These are phyloP conservation scores for Parazoanthus atlanticus DNA, from an alignment of 92 coral and sea anemone species.

Conservation along the genomic window DNA sequence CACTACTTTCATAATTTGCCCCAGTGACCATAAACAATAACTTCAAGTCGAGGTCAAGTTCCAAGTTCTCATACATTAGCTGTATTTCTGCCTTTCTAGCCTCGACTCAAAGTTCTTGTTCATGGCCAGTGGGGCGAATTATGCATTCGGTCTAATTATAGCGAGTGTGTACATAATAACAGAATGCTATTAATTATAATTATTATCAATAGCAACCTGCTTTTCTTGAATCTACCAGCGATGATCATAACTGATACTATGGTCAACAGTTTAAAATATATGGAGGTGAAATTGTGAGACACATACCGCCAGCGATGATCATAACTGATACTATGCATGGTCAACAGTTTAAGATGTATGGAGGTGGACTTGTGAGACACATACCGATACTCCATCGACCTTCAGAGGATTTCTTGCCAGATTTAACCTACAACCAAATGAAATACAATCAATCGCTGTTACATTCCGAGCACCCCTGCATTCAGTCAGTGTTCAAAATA, in stretches of 20 bases:
- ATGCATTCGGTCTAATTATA: no score
- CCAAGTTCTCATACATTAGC: no score
- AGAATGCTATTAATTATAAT: background rate
- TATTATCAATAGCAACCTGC: background rate
- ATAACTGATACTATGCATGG: background rate
- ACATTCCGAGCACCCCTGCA: background rate
- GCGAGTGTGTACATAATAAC: no score
- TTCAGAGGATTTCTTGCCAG: conserved; percentile 86
- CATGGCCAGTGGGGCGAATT: no score
- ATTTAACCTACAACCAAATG: conserved; percentile 66
- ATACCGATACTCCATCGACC: conserved; percentile 87
- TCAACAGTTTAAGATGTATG: background rate
- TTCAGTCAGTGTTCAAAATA: background rate
- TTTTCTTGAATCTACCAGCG: background rate
- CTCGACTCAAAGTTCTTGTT: no score
- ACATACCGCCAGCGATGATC: conserved; percentile 60
- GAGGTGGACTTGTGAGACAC: conserved; percentile 15
- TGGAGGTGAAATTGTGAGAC: background rate
- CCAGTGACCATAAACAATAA: no score
- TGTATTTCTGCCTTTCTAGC: no score
- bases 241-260: background rate
- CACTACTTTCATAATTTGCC: no score
- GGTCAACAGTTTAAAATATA: background rate
- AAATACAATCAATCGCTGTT: no score
- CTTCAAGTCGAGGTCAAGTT: no score